Conservation (phyloP, 2,888 invertebrate species). For the Epirrhoe alternata region DNA sequence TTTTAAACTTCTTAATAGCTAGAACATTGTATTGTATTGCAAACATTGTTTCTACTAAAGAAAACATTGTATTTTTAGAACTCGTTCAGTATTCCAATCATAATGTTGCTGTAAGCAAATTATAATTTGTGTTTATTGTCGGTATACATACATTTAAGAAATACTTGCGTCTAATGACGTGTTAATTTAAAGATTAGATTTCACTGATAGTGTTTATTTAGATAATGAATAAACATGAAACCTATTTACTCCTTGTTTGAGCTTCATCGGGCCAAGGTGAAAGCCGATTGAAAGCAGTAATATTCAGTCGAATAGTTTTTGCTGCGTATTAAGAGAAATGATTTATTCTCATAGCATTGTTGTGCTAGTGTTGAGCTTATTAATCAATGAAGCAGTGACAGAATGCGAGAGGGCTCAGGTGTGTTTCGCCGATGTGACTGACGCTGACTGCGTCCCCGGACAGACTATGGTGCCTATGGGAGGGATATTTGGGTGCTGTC, state of each 20-base stretch:
- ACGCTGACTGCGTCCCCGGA: conserved; percentile 56
- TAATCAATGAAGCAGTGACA: conserved; percentile 45
- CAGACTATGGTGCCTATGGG: conserved; percentile 58
- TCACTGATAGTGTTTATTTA: conserved; percentile 51
- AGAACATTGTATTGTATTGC: conserved; percentile 26
- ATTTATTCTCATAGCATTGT: conserved; percentile 28
- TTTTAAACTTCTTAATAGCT: conserved; percentile 51
- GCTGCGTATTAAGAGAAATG: conserved; percentile 34
- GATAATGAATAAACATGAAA: conserved; percentile 47
- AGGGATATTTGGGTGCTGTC: conserved; percentile 73
- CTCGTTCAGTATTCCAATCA: conserved; percentile 15
- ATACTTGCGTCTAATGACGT: conserved; percentile 35
- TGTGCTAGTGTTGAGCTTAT: conserved; percentile 43
- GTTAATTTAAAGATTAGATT: conserved; percentile 60
- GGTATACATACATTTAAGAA: conserved; percentile 13
- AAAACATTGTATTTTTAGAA: conserved; percentile 12
- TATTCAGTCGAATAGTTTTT: conserved; percentile 19
- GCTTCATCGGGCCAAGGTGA: conserved; percentile 43
- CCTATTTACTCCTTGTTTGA: conserved; percentile 51
- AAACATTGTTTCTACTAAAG: conserved; percentile 24
- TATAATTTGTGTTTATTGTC: too few relatives aligned
- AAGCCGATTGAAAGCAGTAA: conserved; percentile 28
- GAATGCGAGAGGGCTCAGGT: conserved; percentile 64
- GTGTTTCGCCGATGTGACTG: conserved; percentile 70
- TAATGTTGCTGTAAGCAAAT: conserved; percentile 9